Conservation (phyloP, 2,113 vertebrate species). For the Craseonycteris thonglongyai region DNA sequence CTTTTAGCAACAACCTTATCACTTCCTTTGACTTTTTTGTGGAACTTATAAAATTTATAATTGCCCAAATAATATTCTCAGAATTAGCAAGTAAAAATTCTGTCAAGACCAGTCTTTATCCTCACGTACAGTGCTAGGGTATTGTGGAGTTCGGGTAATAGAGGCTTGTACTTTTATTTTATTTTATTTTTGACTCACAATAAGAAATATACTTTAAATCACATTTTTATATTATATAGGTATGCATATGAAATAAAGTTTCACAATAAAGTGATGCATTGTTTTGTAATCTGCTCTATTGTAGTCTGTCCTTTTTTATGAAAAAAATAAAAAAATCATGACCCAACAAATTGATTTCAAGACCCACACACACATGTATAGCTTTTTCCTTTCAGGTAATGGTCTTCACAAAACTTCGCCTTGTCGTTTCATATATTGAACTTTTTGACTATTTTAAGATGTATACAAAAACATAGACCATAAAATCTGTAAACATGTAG, state of each 20-base stretch:
- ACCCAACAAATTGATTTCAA: background rate
- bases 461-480: background rate
- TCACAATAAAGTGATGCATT: constrained; percentile 52
- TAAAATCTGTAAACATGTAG: background rate
- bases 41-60: background rate
- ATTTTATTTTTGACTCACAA: background rate
- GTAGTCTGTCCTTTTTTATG: constrained; percentile 34
- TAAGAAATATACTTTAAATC: constrained; percentile 19
- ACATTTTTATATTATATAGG: background rate
- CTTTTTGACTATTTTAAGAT: constrained; percentile 16
- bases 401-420: background rate
- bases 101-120: background rate
- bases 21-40: background rate
- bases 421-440: background rate
- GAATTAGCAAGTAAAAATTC: background rate
- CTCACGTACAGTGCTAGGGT: background rate
- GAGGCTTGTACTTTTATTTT: background rate
- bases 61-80: background rate
- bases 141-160: background rate
- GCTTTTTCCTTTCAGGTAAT: background rate
- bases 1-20: background rate
- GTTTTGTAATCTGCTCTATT: constrained; percentile 43
- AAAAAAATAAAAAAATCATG: background rate
- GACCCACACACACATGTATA: background rate
- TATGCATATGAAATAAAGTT: constrained; percentile 37